Conservation (phyloP, 1,140 invertebrate species). For the Popillia japonica region DNA sequence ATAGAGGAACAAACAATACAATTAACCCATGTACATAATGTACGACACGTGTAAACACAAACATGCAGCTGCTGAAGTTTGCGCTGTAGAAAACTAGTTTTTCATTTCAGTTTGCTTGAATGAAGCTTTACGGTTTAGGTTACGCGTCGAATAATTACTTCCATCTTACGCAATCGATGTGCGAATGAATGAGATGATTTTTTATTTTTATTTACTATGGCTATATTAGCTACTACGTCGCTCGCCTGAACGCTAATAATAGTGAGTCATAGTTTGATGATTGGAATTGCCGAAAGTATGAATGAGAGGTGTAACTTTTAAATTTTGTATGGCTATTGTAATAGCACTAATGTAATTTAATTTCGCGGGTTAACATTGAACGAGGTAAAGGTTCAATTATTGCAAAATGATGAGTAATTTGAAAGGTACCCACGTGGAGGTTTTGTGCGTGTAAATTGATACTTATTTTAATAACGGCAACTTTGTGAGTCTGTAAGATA, state of each 20-base stretch:
- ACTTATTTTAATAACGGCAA: too few relatives aligned
- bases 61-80: too few relatives aligned
- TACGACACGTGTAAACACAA: too few relatives aligned
- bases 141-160: background rate
- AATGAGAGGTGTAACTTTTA: slow-evolving; percentile 5
- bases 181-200: background rate
- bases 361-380: background rate
- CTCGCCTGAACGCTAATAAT: background rate
- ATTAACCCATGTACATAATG: too few relatives aligned
- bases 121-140: background rate
- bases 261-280: background rate
- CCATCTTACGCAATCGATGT: background rate
- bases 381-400: background rate
- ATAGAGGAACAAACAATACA: too few relatives aligned
- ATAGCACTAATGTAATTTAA: background rate
- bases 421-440: background rate
- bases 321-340: background rate
- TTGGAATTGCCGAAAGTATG: slow-evolving; percentile 2
- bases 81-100: background rate
- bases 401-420: background rate
- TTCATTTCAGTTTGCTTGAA: background rate
- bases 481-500: too few relatives aligned
- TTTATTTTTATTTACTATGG: background rate
- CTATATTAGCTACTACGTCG: background rate
- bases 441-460: background rate